Evolutionary conservation across 2,888 invertebrate species (phyloP).

Genomic region (Girardia tigrina): DNA sequence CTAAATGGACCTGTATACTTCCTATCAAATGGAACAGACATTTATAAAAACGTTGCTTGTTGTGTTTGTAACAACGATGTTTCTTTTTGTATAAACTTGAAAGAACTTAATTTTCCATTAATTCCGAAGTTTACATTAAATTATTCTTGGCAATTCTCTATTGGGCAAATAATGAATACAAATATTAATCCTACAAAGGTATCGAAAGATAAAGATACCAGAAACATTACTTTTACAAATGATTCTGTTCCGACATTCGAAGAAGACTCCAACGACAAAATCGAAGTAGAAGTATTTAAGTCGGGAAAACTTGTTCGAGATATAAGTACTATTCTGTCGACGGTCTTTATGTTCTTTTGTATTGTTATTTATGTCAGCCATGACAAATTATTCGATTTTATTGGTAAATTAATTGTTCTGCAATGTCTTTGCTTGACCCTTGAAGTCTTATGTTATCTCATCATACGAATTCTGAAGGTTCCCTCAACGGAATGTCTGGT

Average conservation of each 20-base stretch:
- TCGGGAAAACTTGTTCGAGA: not conserved
- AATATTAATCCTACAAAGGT: too few relatives aligned
- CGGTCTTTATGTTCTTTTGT: not conserved
- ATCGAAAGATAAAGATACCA: too few relatives aligned
- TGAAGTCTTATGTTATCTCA: constrained; percentile 5
- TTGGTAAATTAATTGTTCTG: not conserved
- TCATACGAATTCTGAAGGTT: not conserved
- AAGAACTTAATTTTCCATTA: not conserved
- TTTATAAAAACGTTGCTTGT: not conserved
- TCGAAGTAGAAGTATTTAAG: not conserved
- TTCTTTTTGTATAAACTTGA: not conserved
- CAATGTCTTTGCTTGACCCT: not conserved
- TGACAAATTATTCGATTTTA: not conserved
- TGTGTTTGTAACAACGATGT: not conserved
- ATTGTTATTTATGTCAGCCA: not conserved
- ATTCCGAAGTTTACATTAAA: not conserved
- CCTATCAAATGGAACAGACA: not conserved
- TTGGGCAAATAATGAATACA: too few relatives aligned
- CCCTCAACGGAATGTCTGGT: not conserved
- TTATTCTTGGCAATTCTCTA: not conserved
- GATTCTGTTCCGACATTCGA: too few relatives aligned
- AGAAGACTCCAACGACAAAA: not conserved
- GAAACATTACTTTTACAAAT: too few relatives aligned
- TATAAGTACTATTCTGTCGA: not conserved
- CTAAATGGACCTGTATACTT: not conserved